phyloP scores from a whole-genome alignment of 1,140 invertebrate genomes.

The Anadara kagoshimensis region DNA sequence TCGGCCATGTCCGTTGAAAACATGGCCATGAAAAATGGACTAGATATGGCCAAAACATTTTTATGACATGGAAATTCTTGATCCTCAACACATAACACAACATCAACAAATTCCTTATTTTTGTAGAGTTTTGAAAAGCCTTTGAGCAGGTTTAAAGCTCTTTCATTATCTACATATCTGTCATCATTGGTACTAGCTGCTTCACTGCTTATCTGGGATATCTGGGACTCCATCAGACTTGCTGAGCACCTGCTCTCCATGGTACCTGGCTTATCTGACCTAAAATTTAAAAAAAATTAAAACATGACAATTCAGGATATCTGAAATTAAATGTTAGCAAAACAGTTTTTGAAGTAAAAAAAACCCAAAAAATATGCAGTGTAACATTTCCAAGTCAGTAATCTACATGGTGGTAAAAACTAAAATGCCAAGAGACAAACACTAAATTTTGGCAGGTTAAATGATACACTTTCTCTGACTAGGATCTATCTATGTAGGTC shows the following conservation, averaged over 20 bases:
- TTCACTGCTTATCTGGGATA: slow-evolving; percentile 43
- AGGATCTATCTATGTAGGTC: too few species aligned
- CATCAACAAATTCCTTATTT: slow-evolving; percentile 75
- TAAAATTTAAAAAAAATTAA: too few species aligned
- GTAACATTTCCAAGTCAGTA: too few species aligned
- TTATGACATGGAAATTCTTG: slow-evolving; percentile 76
- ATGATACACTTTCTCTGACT: too few species aligned
- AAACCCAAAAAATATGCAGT: too few species aligned
- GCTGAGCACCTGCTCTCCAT: slow-evolving; percentile 7
- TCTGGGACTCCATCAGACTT: slow-evolving; percentile 28
- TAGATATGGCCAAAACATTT: slow-evolving; percentile 76
- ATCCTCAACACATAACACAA: slow-evolving; percentile 73
- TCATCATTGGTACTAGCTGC: slow-evolving; percentile 39
- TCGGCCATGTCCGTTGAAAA: slow-evolving; percentile 75
- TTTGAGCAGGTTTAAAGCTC: slow-evolving; percentile 64
- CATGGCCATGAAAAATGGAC: slow-evolving; percentile 77
- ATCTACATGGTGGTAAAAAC: too few species aligned
- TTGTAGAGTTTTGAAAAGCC: slow-evolving; percentile 76
- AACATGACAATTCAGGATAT: too few species aligned
- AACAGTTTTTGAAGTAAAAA: too few species aligned
- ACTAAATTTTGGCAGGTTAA: too few species aligned
- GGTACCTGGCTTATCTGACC: too few species aligned
- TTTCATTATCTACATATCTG: slow-evolving; percentile 57
- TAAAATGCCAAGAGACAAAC: too few species aligned
- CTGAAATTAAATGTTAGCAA: too few species aligned